phyloP scores from a whole-genome alignment of 2,888 invertebrate genomes.

The Smittia aterrima region DNA sequence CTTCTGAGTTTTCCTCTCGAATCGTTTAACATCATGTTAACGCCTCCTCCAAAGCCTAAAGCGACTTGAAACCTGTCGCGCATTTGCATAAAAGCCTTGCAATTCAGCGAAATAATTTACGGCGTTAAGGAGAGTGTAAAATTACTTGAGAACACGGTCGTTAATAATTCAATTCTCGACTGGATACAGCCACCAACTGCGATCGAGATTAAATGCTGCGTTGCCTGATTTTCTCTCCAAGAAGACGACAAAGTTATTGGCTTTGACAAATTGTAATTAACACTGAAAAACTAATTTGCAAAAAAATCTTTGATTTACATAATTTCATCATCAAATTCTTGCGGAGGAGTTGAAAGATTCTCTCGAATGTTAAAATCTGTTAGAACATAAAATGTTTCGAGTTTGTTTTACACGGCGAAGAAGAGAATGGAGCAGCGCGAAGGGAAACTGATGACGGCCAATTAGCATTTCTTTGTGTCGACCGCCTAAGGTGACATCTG shows the following conservation, averaged over 20 bases:
- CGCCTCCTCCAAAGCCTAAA: not conserved
- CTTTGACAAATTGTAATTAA: slow-evolving; percentile 9
- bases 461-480: slow-evolving; percentile 12
- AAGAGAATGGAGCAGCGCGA: not conserved
- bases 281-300: not conserved
- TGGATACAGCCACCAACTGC: not conserved
- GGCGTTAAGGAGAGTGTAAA: not conserved
- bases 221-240: not conserved
- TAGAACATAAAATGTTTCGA: not conserved
- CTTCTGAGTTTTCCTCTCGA: not conserved
- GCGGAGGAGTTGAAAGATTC: not conserved
- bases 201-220: not conserved
- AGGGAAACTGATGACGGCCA: not conserved
- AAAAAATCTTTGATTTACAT: not conserved
- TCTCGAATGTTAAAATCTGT: not conserved
- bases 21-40: not conserved
- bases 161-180: not conserved
- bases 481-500: slow-evolving; percentile 12
- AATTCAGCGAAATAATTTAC: not conserved
- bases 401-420: not conserved
- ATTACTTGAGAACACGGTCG: not conserved
- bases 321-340: not conserved
- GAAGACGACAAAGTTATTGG: not conserved
- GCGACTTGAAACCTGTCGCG: not conserved
- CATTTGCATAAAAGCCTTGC: not conserved